Base-by-base conservation (phyloP, 2,113 vertebrate genomes). In the Thomomys bottae region DNA sequence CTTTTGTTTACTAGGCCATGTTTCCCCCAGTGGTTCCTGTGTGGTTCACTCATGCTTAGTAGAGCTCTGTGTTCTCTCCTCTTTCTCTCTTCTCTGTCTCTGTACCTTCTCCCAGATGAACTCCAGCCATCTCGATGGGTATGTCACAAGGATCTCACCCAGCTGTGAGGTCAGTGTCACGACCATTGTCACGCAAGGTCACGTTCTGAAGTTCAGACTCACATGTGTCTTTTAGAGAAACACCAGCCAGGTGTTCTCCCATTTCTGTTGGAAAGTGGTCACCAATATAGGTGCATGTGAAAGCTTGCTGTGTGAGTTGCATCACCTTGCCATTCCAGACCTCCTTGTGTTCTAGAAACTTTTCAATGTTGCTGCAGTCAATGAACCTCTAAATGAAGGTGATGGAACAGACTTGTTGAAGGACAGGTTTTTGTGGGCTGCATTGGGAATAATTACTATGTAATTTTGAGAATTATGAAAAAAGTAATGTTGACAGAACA, bases 221-320 rank as follows among this genome's bases (percentile, higher is more conserved):
- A 30, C 24, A 11, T 10, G 1, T 20, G 8, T 28, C 17, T 85
- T 8, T 12, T 32, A 67, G 26, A 84, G 18, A 42, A 67, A 2
- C 15, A 42, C 4, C 45, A 8, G 32, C 91, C 11, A 5, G 3
- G 34, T 0, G 2, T 14, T 6, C 26, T 38, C 32, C 9, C 18
- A 23, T 8, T 77, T 40, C 28, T 40, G 1, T 68, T 11, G 8
- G 18, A 15, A 32, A 17, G 17, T 2, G 20, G 0, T 49, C 2
- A 2, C 34, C 24, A 5, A 18, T 2, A 24, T 10, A 4, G 3
- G 12, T 17, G 1, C 1, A 1, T 12, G 67, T 17, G 49, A 2
- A 49, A 34, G 15, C 8, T 61, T 26, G 2, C 36, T 6, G 10
- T 30, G 1, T 0, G 6, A 42, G 67, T 1, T 54, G 3, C 7